Evolutionary conservation across 2,113 vertebrate species (phyloP), one percentile per base, ranked within the genome.

Genomic region (Paratilapia polleni): DNA sequence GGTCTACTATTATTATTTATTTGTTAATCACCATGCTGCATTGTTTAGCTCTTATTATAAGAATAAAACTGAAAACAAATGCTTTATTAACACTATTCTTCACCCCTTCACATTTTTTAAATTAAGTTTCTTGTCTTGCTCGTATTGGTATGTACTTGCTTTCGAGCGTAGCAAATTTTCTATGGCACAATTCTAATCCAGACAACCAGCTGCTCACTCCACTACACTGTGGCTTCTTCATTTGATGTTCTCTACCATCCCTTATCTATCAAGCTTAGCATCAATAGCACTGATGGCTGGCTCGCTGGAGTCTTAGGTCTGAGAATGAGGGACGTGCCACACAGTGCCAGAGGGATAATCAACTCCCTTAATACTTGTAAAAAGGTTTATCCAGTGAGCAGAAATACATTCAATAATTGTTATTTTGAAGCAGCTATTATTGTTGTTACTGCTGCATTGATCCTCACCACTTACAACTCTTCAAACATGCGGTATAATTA

Each of bases 251-350:
- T 77, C 61, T 78, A 75, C 61, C 59, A 28, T 86, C 62, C 36
- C 41, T 15, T 76, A 91, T 89, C 83, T 79, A 91, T 91, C 86
- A 80, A 79, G 80, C 81, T 87, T 84, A 85, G 74, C 81, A 22
- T 89, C 82, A 88, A 84, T 84, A 88, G 62, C 78, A n/a, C 85
- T 92, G 88, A 93, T 78, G 78, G 70, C 70, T 28, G 78, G 68
- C 70, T 90, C 63, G 5, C 20, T 80, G 75, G 47, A 83, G 43
- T 73, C 88, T 52, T 38, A 73, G 68, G 56, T 83, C 60, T 85
- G 70, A 82, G 80, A 81, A 87, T 70, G 56, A 76, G n/a, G 64
- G 62, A 78, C 12, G 3, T 85, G 87, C 58, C 11, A 5, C 59
- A 79, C 49, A 78, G 68, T 19, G 22, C 54, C 59, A 47, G 59